These are phyloP conservation scores for Cichladusa arquata DNA, from an alignment of 2,113 vertebrate species.

Conservation along the genomic window DNA sequence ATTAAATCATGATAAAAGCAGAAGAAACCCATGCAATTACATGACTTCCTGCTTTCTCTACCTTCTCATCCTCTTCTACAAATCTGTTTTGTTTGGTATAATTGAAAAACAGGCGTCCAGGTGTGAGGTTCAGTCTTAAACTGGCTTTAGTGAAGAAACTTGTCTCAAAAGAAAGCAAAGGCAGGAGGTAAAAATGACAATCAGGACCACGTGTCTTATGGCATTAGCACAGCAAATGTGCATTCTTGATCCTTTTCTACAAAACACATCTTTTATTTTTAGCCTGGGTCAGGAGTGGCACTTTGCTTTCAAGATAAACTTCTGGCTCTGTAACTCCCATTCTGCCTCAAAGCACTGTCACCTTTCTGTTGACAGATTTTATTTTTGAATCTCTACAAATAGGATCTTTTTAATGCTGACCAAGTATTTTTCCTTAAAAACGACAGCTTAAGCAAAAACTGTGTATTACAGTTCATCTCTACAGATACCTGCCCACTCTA, in stretches of 20 bases:
- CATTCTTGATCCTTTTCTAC: not conserved
- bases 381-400: not conserved
- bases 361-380: not conserved
- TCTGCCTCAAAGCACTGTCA: not conserved
- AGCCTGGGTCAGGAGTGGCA: not conserved
- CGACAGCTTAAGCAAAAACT: not conserved
- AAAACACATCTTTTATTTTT: not conserved
- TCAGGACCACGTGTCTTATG: rapidly evolving
- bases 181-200: not conserved
- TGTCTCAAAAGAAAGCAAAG: not conserved
- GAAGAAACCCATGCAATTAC: not conserved
- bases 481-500: rapidly evolving
- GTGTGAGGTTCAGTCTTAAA: not conserved
- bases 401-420: not conserved
- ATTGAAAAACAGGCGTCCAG: not conserved
- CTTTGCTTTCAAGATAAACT: not conserved
- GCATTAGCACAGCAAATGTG: not conserved
- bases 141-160: not conserved
- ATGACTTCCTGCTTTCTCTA: not conserved
- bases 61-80: not conserved
- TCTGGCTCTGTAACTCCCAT: not conserved
- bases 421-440: not conserved
- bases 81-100: not conserved
- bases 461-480: not conserved
- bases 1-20: not conserved